These are phyloP conservation scores for Felis catus DNA, from an alignment of 2,113 vertebrate genomes.

Conservation along the genomic window F.catus_Fca126_mat1.0 CM031415.1:160321501-160322000, in stretches of 20 bases:
- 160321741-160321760: slow-evolving; percentile 47
- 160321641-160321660: neutral
- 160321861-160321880: slow-evolving; percentile 66
- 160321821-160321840: slow-evolving; percentile 33
- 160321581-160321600: neutral
- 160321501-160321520: neutral
- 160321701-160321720: slow-evolving; percentile 47
- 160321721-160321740: slow-evolving; percentile 41
- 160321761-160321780: slow-evolving; percentile 58
- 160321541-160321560: neutral
- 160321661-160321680: slow-evolving; percentile 37
- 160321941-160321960: slow-evolving; percentile 74
- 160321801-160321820: slow-evolving; percentile 48
- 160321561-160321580: slow-evolving; percentile 31
- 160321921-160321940: slow-evolving; percentile 74
- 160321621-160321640: neutral
- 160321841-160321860: slow-evolving; percentile 45
- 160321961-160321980: slow-evolving; percentile 76
- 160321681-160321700: slow-evolving; percentile 36
- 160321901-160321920: slow-evolving; percentile 53
- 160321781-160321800: slow-evolving; percentile 56
- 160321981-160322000: slow-evolving; percentile 65
- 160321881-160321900: slow-evolving; percentile 62
- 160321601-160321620: neutral
- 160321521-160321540: neutral